Conservation (phyloP, 2,888 invertebrate genomes). For the Hesperia comma region DNA sequence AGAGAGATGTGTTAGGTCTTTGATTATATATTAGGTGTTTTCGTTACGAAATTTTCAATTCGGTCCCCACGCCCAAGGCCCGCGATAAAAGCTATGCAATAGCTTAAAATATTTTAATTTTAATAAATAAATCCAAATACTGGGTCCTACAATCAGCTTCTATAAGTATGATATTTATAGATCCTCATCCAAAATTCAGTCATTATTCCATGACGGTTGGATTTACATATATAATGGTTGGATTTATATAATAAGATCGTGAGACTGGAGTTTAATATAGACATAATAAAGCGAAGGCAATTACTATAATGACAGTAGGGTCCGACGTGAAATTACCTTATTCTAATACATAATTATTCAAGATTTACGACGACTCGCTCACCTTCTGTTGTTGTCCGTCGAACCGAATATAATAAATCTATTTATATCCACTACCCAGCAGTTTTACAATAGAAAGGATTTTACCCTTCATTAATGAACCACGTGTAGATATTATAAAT, state of each 20-base stretch:
- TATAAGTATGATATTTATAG: background rate
- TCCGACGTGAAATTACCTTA: background rate
- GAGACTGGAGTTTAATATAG: background rate
- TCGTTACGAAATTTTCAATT: too few relatives aligned
- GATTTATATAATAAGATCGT: conserved; percentile 4
- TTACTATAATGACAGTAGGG: conserved; percentile 1
- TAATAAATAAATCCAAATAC: too few relatives aligned
- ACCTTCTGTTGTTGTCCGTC: background rate
- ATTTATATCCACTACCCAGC: background rate
- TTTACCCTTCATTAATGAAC: background rate
- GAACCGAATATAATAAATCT: background rate
- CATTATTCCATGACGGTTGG: background rate
- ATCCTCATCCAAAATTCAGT: conserved; percentile 1
- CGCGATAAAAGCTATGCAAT: too few relatives aligned
- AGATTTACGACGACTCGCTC: background rate
- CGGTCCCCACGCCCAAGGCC: too few relatives aligned
- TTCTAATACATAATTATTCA: conserved; percentile 5
- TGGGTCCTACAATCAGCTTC: background rate
- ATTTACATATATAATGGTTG: background rate
- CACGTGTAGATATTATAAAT: background rate
- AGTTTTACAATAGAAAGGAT: background rate
- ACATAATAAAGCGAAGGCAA: conserved; percentile 12
- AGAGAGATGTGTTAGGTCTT: too few relatives aligned
- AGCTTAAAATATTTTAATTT: too few relatives aligned
- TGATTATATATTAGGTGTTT: too few relatives aligned